Conservation (phyloP, 2,113 vertebrate genomes). For the Cryptomyrus ogoouensis region DNA sequence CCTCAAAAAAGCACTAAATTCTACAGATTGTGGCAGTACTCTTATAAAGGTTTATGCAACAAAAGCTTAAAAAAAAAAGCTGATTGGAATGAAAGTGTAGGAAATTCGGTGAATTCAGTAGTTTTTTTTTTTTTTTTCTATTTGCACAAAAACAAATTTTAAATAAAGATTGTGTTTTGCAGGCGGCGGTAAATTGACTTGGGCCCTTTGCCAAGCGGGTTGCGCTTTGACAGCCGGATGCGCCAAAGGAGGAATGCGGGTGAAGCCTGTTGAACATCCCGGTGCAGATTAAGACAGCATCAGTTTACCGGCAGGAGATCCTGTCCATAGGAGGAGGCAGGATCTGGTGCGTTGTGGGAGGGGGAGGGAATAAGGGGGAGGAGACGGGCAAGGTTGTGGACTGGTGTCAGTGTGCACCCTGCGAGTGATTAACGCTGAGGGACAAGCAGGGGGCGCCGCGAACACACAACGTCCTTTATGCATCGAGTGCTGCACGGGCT, state of each 20-base stretch:
- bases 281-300: not conserved
- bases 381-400: not conserved
- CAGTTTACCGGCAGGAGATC: not conserved
- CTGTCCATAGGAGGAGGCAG: not conserved
- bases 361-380: not conserved
- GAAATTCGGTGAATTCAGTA: constrained; percentile 27
- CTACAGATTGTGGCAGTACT: not conserved
- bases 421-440: not conserved
- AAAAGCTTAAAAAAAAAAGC: not conserved
- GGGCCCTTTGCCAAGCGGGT: constrained; percentile 45
- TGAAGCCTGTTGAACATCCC: not conserved
- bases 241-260: constrained; percentile 15
- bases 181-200: constrained; percentile 46
- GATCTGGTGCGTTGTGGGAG: not conserved
- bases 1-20: not conserved
- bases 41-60: not conserved
- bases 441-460: not conserved
- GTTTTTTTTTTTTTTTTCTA: constrained; percentile 30
- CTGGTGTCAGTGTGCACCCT: not conserved
- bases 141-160: constrained; percentile 49
- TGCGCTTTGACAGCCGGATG: constrained; percentile 37
- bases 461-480: not conserved
- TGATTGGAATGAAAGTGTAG: not conserved
- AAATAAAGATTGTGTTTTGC: constrained; percentile 35
- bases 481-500: not conserved